Evolutionary conservation across 1,140 invertebrate species (phyloP).

Genomic region (Episyrphus balteatus): DNA sequence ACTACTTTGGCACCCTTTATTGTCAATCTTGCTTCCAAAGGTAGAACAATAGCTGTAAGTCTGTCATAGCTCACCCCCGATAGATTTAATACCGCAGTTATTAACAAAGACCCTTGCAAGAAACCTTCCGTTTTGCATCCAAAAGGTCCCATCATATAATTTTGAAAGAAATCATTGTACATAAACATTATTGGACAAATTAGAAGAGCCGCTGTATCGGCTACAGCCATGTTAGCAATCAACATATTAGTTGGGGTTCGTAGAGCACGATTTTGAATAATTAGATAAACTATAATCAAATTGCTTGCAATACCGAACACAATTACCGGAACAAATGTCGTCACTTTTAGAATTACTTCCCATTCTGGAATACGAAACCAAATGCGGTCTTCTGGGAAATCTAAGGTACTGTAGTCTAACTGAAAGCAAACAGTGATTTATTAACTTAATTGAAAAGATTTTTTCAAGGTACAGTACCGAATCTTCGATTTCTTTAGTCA

Average conservation of each 20-base stretch:
- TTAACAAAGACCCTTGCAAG: slow-evolving; percentile 51
- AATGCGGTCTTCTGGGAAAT: slow-evolving; percentile 38
- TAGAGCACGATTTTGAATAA: slow-evolving; percentile 53
- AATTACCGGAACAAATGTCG: slow-evolving; percentile 48
- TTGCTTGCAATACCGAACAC: slow-evolving; percentile 61
- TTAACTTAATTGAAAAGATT: background rate
- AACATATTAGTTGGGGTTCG: slow-evolving; percentile 67
- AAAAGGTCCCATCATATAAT: slow-evolving; percentile 55
- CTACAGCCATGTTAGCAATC: slow-evolving; percentile 66
- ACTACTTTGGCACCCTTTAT: slow-evolving; percentile 46
- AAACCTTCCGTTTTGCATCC: slow-evolving; percentile 61
- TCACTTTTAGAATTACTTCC: slow-evolving; percentile 51
- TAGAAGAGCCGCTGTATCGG: slow-evolving; percentile 61
- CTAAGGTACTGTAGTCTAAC: slow-evolving; percentile 27
- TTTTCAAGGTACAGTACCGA: background rate
- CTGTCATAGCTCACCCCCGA: slow-evolving; percentile 73
- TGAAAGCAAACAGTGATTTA: too few relatives aligned
- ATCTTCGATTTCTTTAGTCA: too few relatives aligned
- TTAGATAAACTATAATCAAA: slow-evolving; percentile 53
- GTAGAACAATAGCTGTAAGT: slow-evolving; percentile 64
- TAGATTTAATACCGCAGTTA: slow-evolving; percentile 64
- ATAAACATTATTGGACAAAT: slow-evolving; percentile 63
- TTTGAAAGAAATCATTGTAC: slow-evolving; percentile 59
- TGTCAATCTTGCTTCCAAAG: slow-evolving; percentile 53
- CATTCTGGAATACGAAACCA: slow-evolving; percentile 47